Evolutionary conservation across 2,888 invertebrate species (phyloP).

Genomic region (Podotricha telesiphe): DNA sequence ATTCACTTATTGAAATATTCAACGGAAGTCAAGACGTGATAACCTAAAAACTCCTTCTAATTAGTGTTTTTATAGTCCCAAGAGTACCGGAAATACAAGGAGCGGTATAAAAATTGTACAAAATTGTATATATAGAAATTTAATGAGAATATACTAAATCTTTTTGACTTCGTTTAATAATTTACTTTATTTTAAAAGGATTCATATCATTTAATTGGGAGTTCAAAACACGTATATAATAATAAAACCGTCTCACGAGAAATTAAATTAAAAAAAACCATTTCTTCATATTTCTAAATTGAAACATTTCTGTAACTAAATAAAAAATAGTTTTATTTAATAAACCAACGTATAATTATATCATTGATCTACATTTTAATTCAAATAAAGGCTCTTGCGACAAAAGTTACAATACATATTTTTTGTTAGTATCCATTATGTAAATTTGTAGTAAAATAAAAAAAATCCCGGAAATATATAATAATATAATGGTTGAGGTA

Average conservation of each 20-base stretch:
- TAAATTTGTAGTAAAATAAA: neutral
- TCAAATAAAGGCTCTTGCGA: neutral
- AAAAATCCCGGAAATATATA: slow-evolving; percentile 24
- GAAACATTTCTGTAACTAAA: no score
- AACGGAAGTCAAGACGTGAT: slow-evolving; percentile 11
- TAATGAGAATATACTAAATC: no score
- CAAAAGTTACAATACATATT: slow-evolving; percentile 5
- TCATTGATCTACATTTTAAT: neutral
- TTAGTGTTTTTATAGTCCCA: neutral
- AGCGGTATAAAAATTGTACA: neutral
- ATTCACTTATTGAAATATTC: neutral
- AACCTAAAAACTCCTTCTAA: neutral
- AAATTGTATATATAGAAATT: no score
- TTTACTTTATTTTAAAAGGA: no score
- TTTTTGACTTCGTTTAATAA: no score
- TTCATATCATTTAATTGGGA: no score
- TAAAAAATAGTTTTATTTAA: no score
- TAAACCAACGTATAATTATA: no score
- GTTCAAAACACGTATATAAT: no score
- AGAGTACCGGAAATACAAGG: neutral
- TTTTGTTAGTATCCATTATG: slow-evolving; percentile 13
- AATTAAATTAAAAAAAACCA: no score
- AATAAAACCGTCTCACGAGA: no score
- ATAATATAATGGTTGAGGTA: slow-evolving; percentile 8
- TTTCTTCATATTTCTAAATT: no score